These are phyloP conservation scores for Tenrec ecaudatus DNA, from an alignment of 2,113 vertebrate species.

Conservation along the genomic window DNA sequence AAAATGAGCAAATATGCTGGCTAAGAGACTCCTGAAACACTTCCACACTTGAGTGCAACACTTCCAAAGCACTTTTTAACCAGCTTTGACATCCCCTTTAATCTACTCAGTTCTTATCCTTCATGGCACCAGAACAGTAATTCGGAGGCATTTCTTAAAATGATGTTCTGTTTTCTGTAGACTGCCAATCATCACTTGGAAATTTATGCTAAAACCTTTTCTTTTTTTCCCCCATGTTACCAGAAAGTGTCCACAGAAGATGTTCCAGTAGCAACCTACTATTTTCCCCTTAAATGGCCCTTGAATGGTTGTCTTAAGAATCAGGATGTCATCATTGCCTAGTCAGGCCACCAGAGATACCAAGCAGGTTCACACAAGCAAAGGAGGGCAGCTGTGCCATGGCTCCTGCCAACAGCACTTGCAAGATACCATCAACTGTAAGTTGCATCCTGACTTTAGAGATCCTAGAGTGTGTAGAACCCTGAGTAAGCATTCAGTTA, in stretches of 20 bases:
- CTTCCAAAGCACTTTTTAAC: not conserved
- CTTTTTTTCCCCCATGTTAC: not conserved
- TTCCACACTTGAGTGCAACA: not conserved
- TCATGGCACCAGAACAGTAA: not conserved
- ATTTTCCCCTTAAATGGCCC: not conserved
- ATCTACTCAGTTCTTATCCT: not conserved
- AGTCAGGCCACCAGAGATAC: not conserved
- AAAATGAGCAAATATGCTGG: not conserved
- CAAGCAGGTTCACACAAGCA: not conserved
- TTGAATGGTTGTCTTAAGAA: conserved; percentile 21
- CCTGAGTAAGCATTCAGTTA: not conserved
- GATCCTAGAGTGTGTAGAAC: not conserved
- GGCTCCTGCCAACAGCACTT: not conserved
- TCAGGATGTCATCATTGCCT: not conserved
- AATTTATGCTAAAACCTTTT: not conserved
- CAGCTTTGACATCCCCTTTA: not conserved
- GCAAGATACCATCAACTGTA: not conserved
- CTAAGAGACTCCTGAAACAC: not conserved
- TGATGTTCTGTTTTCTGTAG: not conserved
- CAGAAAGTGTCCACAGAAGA: not conserved
- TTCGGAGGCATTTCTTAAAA: not conserved
- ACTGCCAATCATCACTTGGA: not conserved
- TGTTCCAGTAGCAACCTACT: not conserved
- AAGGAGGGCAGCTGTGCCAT: not conserved
- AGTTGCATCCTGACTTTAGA: not conserved